Evolutionary conservation across 2,888 invertebrate species (phyloP).

Genomic region (Coleophora flavipennella): DNA sequence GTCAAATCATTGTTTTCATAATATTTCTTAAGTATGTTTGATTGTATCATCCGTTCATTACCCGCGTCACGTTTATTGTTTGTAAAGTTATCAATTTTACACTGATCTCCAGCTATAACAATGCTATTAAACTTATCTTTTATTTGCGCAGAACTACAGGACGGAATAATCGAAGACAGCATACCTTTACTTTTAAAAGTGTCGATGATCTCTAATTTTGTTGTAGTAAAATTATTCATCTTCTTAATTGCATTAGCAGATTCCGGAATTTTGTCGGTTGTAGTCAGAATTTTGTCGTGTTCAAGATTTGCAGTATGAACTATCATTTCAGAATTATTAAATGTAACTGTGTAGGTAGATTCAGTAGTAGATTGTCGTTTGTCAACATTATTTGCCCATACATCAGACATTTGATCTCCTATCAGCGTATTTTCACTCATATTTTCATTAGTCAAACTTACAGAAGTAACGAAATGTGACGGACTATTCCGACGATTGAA

Average conservation of each 20-base stretch:
- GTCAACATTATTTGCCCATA: constrained; percentile 10
- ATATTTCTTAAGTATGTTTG: constrained; percentile 26
- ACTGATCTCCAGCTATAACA: constrained; percentile 16
- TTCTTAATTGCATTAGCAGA: background rate
- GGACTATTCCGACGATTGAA: too few relatives aligned
- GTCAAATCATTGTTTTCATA: constrained; percentile 16
- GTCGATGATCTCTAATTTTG: constrained; percentile 21
- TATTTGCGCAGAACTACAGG: constrained; percentile 21
- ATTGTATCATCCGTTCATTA: background rate
- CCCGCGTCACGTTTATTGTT: background rate
- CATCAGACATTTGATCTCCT: constrained; percentile 11
- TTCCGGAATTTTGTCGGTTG: too few relatives aligned
- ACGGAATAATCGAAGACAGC: constrained; percentile 24
- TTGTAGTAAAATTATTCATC: background rate
- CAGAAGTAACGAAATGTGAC: too few relatives aligned
- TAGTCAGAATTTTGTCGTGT: too few relatives aligned
- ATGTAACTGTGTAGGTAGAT: constrained; percentile 22
- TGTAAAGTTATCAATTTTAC: background rate
- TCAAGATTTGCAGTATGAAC: constrained; percentile 9
- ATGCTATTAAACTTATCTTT: constrained; percentile 16
- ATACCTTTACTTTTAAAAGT: constrained; percentile 29
- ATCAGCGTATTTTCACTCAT: constrained; percentile 24
- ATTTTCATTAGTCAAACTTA: constrained; percentile 13
- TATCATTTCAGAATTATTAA: constrained; percentile 14
- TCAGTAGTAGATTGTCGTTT: constrained; percentile 21